phyloP scores from a whole-genome alignment of 2,888 invertebrate genomes.

The Rapana venosa region DNA sequence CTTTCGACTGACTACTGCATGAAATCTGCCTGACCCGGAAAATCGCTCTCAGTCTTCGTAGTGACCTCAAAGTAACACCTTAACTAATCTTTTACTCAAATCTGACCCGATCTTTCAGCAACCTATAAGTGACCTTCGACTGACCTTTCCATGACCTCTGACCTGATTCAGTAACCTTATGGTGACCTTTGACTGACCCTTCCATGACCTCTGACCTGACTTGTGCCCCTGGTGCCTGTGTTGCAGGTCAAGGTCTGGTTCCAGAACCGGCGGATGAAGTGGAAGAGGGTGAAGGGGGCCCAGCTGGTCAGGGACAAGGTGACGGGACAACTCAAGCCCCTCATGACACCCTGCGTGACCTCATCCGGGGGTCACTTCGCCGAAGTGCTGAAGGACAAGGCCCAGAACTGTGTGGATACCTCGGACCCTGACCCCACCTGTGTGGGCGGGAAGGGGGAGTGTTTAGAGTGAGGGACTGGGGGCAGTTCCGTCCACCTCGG shows the following conservation, averaged over 20 bases:
- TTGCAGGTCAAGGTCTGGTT: constrained; percentile 78
- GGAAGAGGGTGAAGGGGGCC: constrained; percentile 76
- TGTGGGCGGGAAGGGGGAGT: constrained; percentile 26
- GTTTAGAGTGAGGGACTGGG: not conserved
- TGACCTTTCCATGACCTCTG: no score
- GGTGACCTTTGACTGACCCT: no score
- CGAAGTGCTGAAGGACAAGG: constrained; percentile 35
- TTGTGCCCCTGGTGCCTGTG: not conserved
- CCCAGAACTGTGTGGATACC: constrained; percentile 30
- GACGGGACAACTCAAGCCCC: constrained; percentile 74
- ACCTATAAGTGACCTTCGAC: no score
- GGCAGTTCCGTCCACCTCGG: not conserved
- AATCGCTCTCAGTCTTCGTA: no score
- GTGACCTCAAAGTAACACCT: no score
- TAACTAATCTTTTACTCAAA: no score
- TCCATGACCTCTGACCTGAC: no score
- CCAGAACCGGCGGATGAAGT: constrained; percentile 77
- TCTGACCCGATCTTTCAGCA: no score
- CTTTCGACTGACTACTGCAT: no score
- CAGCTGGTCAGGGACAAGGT: constrained; percentile 76
- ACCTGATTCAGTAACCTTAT: no score
- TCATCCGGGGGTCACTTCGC: constrained; percentile 52
- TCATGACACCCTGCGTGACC: constrained; percentile 66
- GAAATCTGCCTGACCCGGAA: no score
- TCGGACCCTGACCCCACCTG: constrained; percentile 1